Percentiles rank a stretch among this genome's conserved stretches.
Conservation (phyloP, 2,888 invertebrate genomes). For the Hypercompe scribonia region DNA sequence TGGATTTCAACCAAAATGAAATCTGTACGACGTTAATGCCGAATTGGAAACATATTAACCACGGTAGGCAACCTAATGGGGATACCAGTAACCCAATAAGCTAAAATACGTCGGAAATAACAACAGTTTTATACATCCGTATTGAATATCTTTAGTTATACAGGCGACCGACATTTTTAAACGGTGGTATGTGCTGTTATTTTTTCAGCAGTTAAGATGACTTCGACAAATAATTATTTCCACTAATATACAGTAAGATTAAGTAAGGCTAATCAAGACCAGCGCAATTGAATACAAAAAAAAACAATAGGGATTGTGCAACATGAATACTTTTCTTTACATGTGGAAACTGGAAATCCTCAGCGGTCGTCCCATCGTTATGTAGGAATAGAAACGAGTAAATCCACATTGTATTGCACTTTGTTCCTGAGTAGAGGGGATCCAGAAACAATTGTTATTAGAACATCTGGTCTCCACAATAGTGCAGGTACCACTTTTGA, state of each 20-base stretch:
- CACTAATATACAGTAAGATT: neutral
- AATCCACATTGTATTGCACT: no score
- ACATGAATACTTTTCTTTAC: neutral
- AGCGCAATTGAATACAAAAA: neutral
- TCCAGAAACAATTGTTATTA: no score
- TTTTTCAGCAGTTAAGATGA: neutral
- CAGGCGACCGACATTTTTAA: neutral
- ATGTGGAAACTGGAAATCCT: no score
- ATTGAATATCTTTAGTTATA: neutral
- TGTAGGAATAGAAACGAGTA: no score
- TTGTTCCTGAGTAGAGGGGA: no score
- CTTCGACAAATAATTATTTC: neutral
- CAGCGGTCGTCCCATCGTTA: no score
- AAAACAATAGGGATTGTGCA: neutral
- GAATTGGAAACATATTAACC: slow-evolving; percentile 4
- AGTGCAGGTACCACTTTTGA: no score
- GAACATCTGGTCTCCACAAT: no score
- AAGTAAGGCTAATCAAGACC: neutral
- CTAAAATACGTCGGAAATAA: slow-evolving; percentile 1
- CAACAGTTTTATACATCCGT: neutral
- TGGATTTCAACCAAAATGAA: no score
- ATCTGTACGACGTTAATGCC: no score
- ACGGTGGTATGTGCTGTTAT: neutral
- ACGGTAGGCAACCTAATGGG: slow-evolving; percentile 3
- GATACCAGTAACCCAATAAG: slow-evolving; percentile 13